These are phyloP conservation scores for Turdus rufiventris DNA, from an alignment of 2,113 vertebrate species.

Conservation along the genomic window DNA sequence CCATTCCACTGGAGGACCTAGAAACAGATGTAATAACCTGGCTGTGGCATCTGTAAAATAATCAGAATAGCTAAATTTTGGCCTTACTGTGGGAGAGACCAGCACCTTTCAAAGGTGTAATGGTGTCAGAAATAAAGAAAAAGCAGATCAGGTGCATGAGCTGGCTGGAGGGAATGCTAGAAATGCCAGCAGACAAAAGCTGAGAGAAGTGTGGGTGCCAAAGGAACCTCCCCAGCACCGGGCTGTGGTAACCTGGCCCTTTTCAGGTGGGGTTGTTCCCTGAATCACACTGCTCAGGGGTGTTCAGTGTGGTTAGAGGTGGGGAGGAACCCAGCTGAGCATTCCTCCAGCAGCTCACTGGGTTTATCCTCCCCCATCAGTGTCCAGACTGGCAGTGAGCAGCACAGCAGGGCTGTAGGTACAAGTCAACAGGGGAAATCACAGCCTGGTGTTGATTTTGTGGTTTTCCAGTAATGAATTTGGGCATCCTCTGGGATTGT, in stretches of 20 bases:
- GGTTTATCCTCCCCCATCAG: background rate
- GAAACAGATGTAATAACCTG: background rate
- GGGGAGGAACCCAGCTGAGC: background rate
- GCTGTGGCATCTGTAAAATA: background rate
- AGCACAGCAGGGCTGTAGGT: background rate
- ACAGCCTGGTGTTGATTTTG: constrained; percentile 19
- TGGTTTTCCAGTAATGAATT: constrained; percentile 24
- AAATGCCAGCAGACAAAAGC: background rate
- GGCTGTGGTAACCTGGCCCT: background rate
- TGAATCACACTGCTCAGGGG: background rate
- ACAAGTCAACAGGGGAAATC: constrained; percentile 5
- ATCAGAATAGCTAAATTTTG: background rate
- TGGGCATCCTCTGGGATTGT: background rate
- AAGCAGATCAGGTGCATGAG: background rate
- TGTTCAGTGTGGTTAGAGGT: background rate
- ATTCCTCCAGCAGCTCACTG: background rate
- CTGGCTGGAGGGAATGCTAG: background rate
- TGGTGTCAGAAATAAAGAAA: background rate
- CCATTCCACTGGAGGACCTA: background rate
- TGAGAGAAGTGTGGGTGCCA: background rate
- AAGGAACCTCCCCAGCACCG: background rate
- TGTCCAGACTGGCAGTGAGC: background rate
- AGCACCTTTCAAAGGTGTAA: background rate
- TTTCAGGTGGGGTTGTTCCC: background rate
- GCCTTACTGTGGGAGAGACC: background rate